Conservation (phyloP, 2,797 vertebrate species). For the Danio kyathit region DNA sequence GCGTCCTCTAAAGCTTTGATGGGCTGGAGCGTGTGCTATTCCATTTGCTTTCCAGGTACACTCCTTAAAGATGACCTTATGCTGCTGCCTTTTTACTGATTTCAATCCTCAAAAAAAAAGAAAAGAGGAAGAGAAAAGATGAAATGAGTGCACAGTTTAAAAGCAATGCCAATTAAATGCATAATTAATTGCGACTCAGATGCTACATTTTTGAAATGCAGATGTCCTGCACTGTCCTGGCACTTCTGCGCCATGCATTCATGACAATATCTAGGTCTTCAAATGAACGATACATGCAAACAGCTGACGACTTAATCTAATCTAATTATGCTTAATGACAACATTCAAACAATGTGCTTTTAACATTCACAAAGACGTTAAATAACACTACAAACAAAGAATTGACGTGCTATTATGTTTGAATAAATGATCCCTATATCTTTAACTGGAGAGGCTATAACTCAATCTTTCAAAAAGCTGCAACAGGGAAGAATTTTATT, state of each 20-base stretch:
- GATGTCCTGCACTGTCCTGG: slow-evolving; percentile 32
- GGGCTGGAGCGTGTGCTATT: slow-evolving; percentile 6
- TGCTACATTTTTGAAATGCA: slow-evolving; percentile 48
- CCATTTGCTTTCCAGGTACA: slow-evolving; percentile 17
- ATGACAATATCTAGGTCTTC: not conserved
- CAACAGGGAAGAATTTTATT: slow-evolving; percentile 48
- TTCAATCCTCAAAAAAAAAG: not conserved
- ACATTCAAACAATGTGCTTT: not conserved
- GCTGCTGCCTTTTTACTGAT: not conserved
- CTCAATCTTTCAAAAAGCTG: slow-evolving; percentile 32
- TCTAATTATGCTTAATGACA: slow-evolving; percentile 29
- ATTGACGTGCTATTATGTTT: slow-evolving; percentile 14
- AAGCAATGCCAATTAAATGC: slow-evolving; percentile 33
- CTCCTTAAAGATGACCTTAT: slow-evolving; percentile 20
- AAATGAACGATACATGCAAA: not conserved
- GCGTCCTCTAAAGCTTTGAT: slow-evolving; percentile 41
- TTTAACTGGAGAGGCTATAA: slow-evolving; percentile 32
- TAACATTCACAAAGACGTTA: slow-evolving; percentile 22
- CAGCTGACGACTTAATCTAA: slow-evolving; percentile 1
- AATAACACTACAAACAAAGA: slow-evolving; percentile 32
- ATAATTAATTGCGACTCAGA: slow-evolving; percentile 44
- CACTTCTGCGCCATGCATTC: not conserved
- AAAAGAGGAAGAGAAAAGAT: not conserved
- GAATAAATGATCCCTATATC: slow-evolving; percentile 38
- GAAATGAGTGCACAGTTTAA: not conserved